phyloP scores from a whole-genome alignment of 1,140 invertebrate genomes.

The Anadara kagoshimensis region DNA sequence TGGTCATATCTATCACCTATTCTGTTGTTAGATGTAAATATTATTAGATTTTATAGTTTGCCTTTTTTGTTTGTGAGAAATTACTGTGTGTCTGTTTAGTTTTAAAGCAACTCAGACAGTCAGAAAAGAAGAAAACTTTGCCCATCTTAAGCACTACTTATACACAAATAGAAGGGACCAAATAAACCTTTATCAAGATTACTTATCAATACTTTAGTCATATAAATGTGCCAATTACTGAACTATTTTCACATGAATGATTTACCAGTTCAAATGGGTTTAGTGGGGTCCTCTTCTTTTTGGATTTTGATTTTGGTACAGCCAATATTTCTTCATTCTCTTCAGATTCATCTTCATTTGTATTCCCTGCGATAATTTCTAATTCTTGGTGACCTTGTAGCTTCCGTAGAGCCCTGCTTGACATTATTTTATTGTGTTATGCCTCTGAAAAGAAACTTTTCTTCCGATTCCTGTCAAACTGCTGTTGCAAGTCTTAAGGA shows the following conservation, averaged over 20 bases:
- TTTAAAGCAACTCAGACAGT: background rate
- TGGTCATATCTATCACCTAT: no score
- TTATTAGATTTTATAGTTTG: no score
- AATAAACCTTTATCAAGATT: background rate
- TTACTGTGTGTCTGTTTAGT: no score
- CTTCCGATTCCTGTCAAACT: no score
- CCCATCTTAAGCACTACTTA: no score
- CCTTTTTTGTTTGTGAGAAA: no score
- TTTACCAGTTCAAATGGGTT: slow-evolving; percentile 81
- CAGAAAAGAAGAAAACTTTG: no score
- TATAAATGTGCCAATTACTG: slow-evolving; percentile 16
- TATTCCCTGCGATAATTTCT: slow-evolving; percentile 62
- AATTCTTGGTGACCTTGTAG: slow-evolving; percentile 77
- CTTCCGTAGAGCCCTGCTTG: slow-evolving; percentile 79
- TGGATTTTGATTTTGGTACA: slow-evolving; percentile 67
- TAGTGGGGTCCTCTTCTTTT: slow-evolving; percentile 73
- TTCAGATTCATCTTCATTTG: slow-evolving; percentile 74
- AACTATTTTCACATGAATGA: background rate
- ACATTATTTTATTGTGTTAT: slow-evolving; percentile 69
- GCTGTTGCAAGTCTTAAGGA: no score
- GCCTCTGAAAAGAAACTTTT: no score
- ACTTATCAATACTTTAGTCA: background rate
- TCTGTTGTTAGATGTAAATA: no score
- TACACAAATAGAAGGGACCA: no score
- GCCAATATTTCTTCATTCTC: slow-evolving; percentile 66